phyloP scores from a whole-genome alignment of 2,113 vertebrate species.

The Epinephelus moara region DNA sequence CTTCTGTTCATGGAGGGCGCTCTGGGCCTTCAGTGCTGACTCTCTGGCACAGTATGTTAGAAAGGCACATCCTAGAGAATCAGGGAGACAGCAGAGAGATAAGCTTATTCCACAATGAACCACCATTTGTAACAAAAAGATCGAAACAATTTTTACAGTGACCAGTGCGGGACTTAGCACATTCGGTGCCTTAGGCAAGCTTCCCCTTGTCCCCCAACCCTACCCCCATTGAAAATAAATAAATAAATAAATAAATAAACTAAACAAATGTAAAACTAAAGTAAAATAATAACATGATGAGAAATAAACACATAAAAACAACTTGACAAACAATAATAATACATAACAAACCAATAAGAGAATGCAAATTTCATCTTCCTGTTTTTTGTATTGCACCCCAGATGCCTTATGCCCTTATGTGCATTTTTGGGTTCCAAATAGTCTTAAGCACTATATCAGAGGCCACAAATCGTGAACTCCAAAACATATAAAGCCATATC shows the following conservation, averaged over 20 bases:
- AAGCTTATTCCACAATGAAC: constrained; percentile 25
- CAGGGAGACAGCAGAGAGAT: constrained; percentile 64
- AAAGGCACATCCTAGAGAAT: constrained; percentile 93
- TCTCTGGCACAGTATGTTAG: constrained; percentile 99
- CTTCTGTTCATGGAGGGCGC: constrained; percentile 97
- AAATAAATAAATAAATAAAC: too few relatives aligned
- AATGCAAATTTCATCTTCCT: too few relatives aligned
- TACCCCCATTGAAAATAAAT: too few relatives aligned
- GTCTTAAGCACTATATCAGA: background rate
- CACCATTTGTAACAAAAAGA: background rate
- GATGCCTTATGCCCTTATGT: background rate
- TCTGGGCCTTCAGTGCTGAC: constrained; percentile 98
- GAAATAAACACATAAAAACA: too few relatives aligned
- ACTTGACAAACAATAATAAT: too few relatives aligned
- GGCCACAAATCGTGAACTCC: background rate
- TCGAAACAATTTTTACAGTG: background rate
- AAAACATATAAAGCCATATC: background rate
- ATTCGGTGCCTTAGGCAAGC: too few relatives aligned
- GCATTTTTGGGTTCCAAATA: constrained; percentile 11
- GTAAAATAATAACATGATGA: too few relatives aligned
- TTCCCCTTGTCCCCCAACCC: too few relatives aligned
- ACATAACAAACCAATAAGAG: too few relatives aligned
- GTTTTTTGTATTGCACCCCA: too few relatives aligned
- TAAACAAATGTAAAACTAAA: too few relatives aligned
- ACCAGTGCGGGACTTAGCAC: background rate